Base-by-base conservation (phyloP, 2,113 vertebrate genomes). In the Bujurquina vittata region DNA sequence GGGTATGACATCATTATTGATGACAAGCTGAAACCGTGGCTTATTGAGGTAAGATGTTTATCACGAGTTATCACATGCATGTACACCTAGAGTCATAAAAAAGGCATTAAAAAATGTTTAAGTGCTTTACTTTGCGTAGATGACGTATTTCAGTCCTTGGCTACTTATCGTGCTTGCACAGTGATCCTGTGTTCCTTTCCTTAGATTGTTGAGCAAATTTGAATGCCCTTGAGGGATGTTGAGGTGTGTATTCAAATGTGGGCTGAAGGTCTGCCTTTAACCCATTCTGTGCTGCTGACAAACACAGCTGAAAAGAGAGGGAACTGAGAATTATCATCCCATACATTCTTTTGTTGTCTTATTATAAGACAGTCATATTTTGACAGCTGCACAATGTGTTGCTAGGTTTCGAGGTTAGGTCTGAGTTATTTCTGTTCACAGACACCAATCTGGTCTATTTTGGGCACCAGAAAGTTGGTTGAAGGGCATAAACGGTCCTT, bases 1-100 rank as follows among this genome's bases (percentile, higher is more conserved):
- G 98, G 98, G 15, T 99, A 99, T 60, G 98, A 99, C 93, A 99
- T 99, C 94, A 99, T 99, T 84, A 98, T 99, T 10, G 98, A 99
- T 56, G 98, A 98, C 94, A 97, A 94, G 89, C 95, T 99, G 80
- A 99, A 99, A 91, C 98, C 98, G 0, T 99, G 98, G 98, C 96
- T 99, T 29, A 99, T 99, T 10, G 98, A 99, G 97, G 98, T 99
- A 90, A 95, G 91, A 62, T 0, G 17, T 57, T 54, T 17, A n/a
- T 26, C 18, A 74, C 8, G 37, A 18, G 8, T 20, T 37, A 29
- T 74, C 10, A 6, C 5, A 7, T 43, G 10, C 22, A 9, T 0
- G 9, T 61, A 60, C 10, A 11, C 7, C 17, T 18, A 23, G 9
- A 74, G 9, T 61, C 63, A 52, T 6, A 6, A 12, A 49, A 72